Evolutionary conservation across 37 sponge, comb jelly and placozoan species (phyloP), one percentile per base, ranked within the genome.

Genomic region (Halisarca cf. caerulea): DNA sequence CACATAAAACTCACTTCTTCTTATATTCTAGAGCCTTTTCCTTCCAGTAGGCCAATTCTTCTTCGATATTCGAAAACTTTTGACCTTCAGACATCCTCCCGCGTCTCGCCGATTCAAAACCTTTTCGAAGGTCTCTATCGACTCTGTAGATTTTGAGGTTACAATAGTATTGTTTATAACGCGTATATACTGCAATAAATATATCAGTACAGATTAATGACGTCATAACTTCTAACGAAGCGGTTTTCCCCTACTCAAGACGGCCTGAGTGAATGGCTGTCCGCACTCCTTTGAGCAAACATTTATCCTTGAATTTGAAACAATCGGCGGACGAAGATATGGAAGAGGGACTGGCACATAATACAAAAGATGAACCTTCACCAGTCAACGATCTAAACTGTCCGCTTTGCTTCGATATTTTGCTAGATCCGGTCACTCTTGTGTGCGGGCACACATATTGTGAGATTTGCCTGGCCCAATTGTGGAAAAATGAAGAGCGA

Each of bases 381-480:
- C 6, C 11, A 11, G 51, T 47, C 11, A 11, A 74, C 2, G 86
- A 86, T 32, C 40, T 88, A 37, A 43, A 15, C 14, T 94, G 94
- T 64, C 20, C 43, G 0, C 59, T 89, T 41, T 94, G 94, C 38
- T 44, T 81, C 81, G 74, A 86, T 0, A 28, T 85, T 0, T 74
- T 94, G 17, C 51, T 90, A 25, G 91, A 94, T 30, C 91, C 94
- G 3, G 42, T 74, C 23, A 77, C 89, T 3, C 55, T 94, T 23
- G 35, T 64, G 66, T 94, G 94, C 84, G 94, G 94, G 15, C 94
- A 94, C 75, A 94, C 82, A 41, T 94, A 87, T 83, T 94, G 94
- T 78, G 88, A 82, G 32, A 80, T 88, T 40, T 94, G 94, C 53
- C 58, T 94, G 40, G 94, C 91, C 14, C 20, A 24, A 2, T 17